A percentile compares a stretch with the other conserved stretches of the same genome.
Evolutionary conservation across 2,113 vertebrate species (phyloP).

Genomic region (Sphyrna mokarran): DNA sequence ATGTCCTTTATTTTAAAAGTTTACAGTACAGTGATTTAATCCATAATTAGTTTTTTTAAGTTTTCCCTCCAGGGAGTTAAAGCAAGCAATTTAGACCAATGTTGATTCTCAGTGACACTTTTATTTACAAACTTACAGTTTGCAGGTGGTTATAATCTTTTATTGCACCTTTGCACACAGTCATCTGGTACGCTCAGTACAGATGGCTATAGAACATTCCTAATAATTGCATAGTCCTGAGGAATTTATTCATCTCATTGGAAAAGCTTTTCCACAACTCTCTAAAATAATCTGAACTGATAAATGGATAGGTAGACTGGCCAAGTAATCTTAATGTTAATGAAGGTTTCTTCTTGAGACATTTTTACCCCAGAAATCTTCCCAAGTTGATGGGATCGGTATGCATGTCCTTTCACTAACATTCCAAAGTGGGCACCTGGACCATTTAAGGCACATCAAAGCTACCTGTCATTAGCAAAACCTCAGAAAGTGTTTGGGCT

Average conservation of each 20-base stretch:
- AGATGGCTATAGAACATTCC: background rate
- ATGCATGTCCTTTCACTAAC: background rate
- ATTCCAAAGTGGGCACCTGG: background rate
- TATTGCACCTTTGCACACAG: background rate
- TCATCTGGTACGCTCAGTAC: background rate
- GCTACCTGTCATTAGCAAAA: background rate
- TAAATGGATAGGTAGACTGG: background rate
- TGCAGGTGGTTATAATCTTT: background rate
- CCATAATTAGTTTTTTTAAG: background rate
- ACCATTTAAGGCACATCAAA: background rate
- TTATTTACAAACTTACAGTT: constrained; percentile 10
- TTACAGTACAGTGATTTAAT: background rate
- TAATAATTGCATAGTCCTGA: background rate
- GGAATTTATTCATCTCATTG: background rate
- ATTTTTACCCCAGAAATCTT: background rate
- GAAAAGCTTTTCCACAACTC: background rate
- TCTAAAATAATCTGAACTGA: background rate
- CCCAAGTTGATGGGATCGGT: background rate
- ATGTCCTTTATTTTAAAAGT: background rate
- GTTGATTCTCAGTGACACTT: background rate
- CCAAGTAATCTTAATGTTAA: background rate
- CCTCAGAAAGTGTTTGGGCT: background rate
- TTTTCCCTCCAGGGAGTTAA: background rate
- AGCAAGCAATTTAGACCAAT: background rate
- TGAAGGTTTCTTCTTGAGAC: background rate